Evolutionary conservation across 2,797 vertebrate species (phyloP), one percentile per base, ranked within the genome.

Genomic region (Cuniculus paca): DNA sequence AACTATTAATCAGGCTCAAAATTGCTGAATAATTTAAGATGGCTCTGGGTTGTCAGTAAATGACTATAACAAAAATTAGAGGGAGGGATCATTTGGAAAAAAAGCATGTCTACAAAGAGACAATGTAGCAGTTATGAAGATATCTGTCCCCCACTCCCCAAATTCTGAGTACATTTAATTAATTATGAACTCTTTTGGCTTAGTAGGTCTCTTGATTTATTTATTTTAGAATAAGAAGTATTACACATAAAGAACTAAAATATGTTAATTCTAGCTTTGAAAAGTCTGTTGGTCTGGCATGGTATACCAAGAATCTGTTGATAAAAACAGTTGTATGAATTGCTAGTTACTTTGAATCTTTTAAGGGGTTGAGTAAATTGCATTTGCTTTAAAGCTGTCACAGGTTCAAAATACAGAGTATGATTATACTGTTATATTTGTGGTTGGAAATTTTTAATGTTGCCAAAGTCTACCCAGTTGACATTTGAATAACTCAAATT

Each of bases 381-480:
- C 34, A 70, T 79, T 96, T 96, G 83, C 83, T 97, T 97, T 96
- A 91, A 89, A n/a, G 74, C 63, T 96, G 82, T 95, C 91, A 54
- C 68, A 84, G 65, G 54, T 96, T 95, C 86, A 95, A 88, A 97
- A 92, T 96, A 31, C 17, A 93, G 65, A 85, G 45, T 87, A 60
- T 88, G 84, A 79, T 77, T 93, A 90, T 87, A 28, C 94, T 83
- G 72, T 88, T 95, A 60, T 65, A 80, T 94, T 86, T 96, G 96
- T 96, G 96, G 96, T 96, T 97, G 96, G 96, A 97, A 97, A 96
- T 80, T 97, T 48, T 97, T n/a, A 81, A 63, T 86, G 61, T 94
- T 89, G 92, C 95, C 96, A 96, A 65, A 94, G 56, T 90, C 83
- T 93, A 96, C 87, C 87, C 79, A 89, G 0, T 90, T 97, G 96